phyloP scores from a whole-genome alignment of 2,888 invertebrate genomes.

The Dolichopus griseipennis region DNA sequence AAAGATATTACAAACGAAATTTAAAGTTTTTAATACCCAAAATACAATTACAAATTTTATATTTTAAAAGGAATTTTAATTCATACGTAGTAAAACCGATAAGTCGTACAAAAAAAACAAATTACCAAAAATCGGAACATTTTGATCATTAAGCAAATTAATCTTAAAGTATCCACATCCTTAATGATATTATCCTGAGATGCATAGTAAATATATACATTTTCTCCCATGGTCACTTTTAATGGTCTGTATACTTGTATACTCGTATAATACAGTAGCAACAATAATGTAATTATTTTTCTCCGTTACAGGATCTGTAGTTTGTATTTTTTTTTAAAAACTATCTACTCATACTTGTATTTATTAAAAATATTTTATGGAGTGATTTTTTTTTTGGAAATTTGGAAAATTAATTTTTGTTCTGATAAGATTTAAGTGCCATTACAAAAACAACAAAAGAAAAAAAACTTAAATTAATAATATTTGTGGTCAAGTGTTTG shows the following conservation, averaged over 20 bases:
- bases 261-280: background rate
- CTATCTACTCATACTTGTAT: background rate
- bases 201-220: background rate
- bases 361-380: background rate
- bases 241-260: background rate
- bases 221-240: background rate
- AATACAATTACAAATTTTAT: no score
- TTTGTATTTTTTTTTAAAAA: no score
- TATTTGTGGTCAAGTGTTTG: background rate
- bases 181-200: background rate
- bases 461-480: background rate
- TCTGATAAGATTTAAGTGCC: background rate
- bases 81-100: no score
- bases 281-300: background rate
- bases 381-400: background rate
- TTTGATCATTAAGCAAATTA: background rate
- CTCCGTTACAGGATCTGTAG: background rate
- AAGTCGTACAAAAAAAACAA: background rate
- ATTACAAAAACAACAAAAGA: slow-evolving; percentile 1
- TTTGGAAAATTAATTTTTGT: background rate
- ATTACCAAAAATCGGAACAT: slow-evolving; percentile 1
- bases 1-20: no score
- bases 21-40: no score
- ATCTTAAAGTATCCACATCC: background rate
- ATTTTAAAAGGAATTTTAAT: no score